phyloP scores from a whole-genome alignment of 2,888 invertebrate genomes.

The Pristionchus mayeri region DNA sequence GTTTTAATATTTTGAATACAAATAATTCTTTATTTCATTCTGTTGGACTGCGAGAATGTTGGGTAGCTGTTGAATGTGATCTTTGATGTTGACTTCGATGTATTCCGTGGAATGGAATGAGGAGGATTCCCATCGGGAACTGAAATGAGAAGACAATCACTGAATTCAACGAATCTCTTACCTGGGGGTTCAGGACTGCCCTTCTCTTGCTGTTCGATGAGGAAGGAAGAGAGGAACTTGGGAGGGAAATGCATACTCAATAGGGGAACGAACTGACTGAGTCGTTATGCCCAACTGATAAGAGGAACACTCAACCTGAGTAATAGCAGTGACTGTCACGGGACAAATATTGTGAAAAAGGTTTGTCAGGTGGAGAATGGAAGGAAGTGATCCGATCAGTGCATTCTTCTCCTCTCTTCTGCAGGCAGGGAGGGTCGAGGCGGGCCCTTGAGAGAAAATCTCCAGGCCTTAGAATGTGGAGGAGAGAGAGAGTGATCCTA shows the following conservation, averaged over 20 bases:
- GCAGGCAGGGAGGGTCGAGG: conserved; percentile 49
- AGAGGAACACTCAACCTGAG: background rate
- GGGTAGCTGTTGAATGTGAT: conserved; percentile 8
- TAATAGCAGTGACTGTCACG: background rate
- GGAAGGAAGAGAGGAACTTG: background rate
- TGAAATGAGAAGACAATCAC: background rate
- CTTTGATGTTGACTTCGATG: background rate
- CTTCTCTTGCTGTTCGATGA: background rate
- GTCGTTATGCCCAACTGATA: conserved; percentile 11
- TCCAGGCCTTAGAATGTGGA: conserved; percentile 64
- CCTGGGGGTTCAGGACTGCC: background rate
- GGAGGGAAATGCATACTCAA: background rate
- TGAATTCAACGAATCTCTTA: background rate
- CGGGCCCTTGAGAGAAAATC: conserved; percentile 67
- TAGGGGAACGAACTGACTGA: no score
- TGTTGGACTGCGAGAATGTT: background rate
- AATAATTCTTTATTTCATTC: conserved; percentile 6
- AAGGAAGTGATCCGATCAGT: no score
- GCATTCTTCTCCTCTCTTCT: background rate
- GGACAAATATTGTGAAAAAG: conserved; percentile 8
- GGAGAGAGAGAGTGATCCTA: conserved; percentile 65
- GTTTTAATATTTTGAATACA: no score
- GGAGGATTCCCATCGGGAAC: background rate
- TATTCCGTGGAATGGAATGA: background rate
- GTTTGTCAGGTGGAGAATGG: background rate